Conservation (phyloP, 2,888 invertebrate species). For the Dexiosoma caninum region DNA sequence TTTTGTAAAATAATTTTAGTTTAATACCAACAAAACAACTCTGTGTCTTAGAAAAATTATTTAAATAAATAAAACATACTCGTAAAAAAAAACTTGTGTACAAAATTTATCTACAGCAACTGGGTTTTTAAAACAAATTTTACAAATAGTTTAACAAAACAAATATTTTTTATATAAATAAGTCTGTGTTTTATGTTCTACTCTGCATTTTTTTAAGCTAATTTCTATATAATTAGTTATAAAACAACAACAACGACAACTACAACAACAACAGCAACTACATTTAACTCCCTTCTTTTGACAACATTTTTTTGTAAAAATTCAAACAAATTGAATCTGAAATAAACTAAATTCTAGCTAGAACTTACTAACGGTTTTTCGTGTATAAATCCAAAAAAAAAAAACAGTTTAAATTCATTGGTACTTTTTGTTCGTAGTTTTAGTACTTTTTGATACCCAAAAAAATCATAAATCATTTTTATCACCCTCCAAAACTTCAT, state of each 20-base stretch:
- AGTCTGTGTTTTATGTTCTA: constrained; percentile 60
- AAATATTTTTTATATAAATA: constrained; percentile 12
- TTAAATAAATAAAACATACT: no score
- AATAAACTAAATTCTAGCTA: background rate
- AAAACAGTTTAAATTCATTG: background rate
- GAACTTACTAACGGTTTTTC: constrained; percentile 45
- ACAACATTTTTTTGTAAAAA: constrained; percentile 31
- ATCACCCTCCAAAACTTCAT: constrained; percentile 37
- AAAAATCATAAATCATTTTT: constrained; percentile 29
- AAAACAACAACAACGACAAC: background rate
- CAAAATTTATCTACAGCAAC: constrained; percentile 40
- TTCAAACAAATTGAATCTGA: constrained; percentile 1
- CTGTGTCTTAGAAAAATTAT: constrained; percentile 50
- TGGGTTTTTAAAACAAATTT: constrained; percentile 39
- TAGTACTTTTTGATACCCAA: constrained; percentile 21
- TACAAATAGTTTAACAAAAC: constrained; percentile 53
- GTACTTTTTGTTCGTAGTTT: constrained; percentile 59
- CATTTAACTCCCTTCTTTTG: constrained; percentile 11
- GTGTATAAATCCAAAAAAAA: constrained; percentile 11
- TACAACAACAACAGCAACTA: background rate
- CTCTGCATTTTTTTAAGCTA: constrained; percentile 31
- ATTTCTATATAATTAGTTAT: constrained; percentile 50
- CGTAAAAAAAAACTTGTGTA: constrained; percentile 35
- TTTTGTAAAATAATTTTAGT: constrained; percentile 54
- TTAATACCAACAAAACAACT: constrained; percentile 22